Percentiles rank a stretch among this genome's conserved stretches.
Evolutionary conservation across 2,113 vertebrate genomes (phyloP).

Genomic region (Kryptolebias marmoratus): DNA sequence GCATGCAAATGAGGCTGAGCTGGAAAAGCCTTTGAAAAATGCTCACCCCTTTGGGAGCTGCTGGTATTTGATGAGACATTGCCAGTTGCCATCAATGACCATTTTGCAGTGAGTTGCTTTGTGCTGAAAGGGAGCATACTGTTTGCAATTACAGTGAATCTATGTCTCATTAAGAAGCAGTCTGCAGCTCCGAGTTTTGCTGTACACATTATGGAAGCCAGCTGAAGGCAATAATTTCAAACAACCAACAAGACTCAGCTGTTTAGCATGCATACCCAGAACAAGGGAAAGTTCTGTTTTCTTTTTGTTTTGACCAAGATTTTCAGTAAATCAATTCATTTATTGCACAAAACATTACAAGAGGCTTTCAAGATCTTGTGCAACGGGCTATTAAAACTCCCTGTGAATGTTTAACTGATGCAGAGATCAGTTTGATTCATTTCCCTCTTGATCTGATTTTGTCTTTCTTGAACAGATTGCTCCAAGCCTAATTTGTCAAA

Average conservation of each 20-base stretch:
- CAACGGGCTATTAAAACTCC: not conserved
- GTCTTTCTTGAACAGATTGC: slow-evolving; percentile 83
- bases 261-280: slow-evolving; percentile 29
- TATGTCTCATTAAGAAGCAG: slow-evolving; percentile 70
- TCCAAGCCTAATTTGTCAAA: slow-evolving; percentile 85
- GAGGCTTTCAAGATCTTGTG: not conserved
- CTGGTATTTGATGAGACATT: slow-evolving; percentile 50
- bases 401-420: not conserved
- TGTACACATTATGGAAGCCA: slow-evolving; percentile 48
- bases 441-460: slow-evolving; percentile 3
- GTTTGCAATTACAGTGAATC: slow-evolving; percentile 65
- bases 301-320: not conserved
- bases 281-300: slow-evolving; percentile 27
- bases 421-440: not conserved
- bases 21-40: slow-evolving; percentile 66
- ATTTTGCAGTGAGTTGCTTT: slow-evolving; percentile 57
- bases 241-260: slow-evolving; percentile 51
- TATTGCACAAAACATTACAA: slow-evolving; percentile 9
- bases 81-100: slow-evolving; percentile 60
- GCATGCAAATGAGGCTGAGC: slow-evolving; percentile 58
- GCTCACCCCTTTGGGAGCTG: slow-evolving; percentile 40
- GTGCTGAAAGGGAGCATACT: slow-evolving; percentile 50
- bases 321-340: slow-evolving; percentile 23
- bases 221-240: slow-evolving; percentile 53
- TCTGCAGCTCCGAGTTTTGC: slow-evolving; percentile 31